Conservation (phyloP, 2,797 vertebrate genomes). For the Clamator glandarius region DNA sequence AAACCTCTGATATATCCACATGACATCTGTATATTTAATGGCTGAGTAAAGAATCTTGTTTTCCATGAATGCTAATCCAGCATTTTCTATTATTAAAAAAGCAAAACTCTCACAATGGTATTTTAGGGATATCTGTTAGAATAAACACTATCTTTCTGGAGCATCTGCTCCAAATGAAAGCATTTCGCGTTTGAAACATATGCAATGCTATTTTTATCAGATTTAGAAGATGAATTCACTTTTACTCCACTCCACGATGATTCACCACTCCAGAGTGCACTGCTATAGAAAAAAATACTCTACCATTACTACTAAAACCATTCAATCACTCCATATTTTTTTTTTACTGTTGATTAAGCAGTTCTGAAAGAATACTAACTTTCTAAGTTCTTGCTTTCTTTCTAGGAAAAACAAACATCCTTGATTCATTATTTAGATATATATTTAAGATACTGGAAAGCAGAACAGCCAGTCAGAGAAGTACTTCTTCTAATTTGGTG, state of each 20-base stretch:
- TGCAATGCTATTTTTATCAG: not conserved
- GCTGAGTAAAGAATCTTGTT: not conserved
- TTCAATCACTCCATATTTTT: not conserved
- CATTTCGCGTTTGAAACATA: not conserved
- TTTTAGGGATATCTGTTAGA: not conserved
- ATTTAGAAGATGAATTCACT: not conserved
- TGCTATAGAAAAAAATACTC: no score
- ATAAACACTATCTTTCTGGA: not conserved
- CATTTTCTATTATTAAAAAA: not conserved
- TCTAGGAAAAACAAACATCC: not conserved
- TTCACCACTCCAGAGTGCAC: not conserved
- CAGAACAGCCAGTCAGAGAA: not conserved
- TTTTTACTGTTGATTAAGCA: not conserved
- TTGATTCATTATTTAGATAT: not conserved
- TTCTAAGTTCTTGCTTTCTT: not conserved
- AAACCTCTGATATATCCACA: not conserved
- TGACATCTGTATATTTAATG: not conserved
- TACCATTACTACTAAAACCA: accelerated
- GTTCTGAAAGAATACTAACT: not conserved
- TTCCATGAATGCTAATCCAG: not conserved
- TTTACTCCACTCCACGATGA: not conserved
- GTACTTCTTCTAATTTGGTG: not conserved
- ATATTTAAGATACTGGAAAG: not conserved
- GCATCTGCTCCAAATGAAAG: not conserved
- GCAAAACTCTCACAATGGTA: not conserved